Evolutionary conservation across 2,797 vertebrate genomes (phyloP), one percentile per base, ranked within the genome.

Genomic region (Chelmon rostratus): DNA sequence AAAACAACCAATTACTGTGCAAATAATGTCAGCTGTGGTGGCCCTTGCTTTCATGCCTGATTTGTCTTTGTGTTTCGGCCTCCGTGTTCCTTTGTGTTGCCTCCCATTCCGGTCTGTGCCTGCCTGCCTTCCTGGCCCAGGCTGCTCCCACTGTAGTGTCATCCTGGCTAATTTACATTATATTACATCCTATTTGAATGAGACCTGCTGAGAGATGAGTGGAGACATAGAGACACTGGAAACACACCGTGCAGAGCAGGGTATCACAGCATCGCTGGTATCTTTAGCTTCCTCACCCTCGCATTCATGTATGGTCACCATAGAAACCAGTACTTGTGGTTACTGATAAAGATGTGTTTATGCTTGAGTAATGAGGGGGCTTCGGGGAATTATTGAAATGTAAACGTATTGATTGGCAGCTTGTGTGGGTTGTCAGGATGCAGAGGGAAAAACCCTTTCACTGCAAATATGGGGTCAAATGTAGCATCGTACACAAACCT

Each of bases 1-100:
- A 92, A 90, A 89, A 86, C 89, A 86, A 86, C 83, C 89, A 93
- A 91, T 93, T 93, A 91, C 82, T 86, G 69, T 81, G 83, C 79
- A 86, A 85, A 86, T 86, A 85, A 64, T 81, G 74, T 78, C 59
- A 59, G 82, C 79, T 83, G 53, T 35, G 73, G 62, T 68, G 82
- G 84, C 76, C 38, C 63, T 87, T 23, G 65, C 73, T 86, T 90
- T 92, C 82, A 86, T 81, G 83, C 69, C 68, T 82, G 73, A 88
- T 80, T 86, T 89, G 68, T 76, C 77, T 83, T 76, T 76, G 81
- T 83, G 77, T 82, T 76, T 10, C 16, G 77, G 68, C 68, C 78
- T 80, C 69, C 5, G n/a, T 69, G 58, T 73, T 75, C 46, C 52
- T 87, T 86, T 81, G 73, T 88, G 66, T 73, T 35, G 38, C 44